phyloP scores from a whole-genome alignment of 1,140 invertebrate species.

The Portunus trituberculatus region DNA sequence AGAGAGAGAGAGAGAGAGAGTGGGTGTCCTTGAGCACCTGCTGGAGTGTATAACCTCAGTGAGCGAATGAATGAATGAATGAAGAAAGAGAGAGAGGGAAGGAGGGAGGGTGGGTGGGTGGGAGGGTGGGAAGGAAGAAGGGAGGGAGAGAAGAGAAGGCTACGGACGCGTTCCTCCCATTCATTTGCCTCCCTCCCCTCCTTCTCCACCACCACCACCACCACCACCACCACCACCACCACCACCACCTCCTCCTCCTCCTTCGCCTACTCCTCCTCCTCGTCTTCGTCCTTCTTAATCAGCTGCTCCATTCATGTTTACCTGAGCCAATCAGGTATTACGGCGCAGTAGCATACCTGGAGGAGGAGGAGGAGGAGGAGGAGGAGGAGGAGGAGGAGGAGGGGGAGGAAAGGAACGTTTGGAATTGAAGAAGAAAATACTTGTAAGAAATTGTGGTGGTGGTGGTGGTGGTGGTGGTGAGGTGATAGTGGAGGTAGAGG shows the following conservation, averaged over 20 bases:
- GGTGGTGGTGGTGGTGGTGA: background rate
- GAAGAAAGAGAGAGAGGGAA: background rate
- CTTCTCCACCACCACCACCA: background rate
- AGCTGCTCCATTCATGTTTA: background rate
- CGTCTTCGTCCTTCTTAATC: background rate
- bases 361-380: background rate
- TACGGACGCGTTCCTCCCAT: conserved; percentile 17
- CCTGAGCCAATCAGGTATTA: conserved; percentile 1
- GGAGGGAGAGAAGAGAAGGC: background rate
- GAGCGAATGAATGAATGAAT: too few relatives aligned
- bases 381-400: conserved; percentile 15
- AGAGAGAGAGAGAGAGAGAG: too few relatives aligned
- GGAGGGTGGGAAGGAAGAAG: background rate
- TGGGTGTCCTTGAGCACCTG: too few relatives aligned
- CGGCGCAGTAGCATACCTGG: too few relatives aligned
- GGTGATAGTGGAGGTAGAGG: too few relatives aligned
- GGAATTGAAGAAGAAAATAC: background rate
- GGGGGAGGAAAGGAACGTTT: background rate
- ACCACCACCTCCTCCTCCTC: background rate
- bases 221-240: too few relatives aligned
- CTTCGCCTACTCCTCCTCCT: background rate
- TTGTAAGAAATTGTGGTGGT: background rate
- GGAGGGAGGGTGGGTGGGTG: background rate
- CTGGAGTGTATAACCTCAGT: too few relatives aligned
- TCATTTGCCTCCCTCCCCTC: background rate